A percentile compares a stretch with the other conserved stretches of the same genome.
phyloP scores from a whole-genome alignment of 2,888 invertebrate genomes.

The Chesias legatella region DNA sequence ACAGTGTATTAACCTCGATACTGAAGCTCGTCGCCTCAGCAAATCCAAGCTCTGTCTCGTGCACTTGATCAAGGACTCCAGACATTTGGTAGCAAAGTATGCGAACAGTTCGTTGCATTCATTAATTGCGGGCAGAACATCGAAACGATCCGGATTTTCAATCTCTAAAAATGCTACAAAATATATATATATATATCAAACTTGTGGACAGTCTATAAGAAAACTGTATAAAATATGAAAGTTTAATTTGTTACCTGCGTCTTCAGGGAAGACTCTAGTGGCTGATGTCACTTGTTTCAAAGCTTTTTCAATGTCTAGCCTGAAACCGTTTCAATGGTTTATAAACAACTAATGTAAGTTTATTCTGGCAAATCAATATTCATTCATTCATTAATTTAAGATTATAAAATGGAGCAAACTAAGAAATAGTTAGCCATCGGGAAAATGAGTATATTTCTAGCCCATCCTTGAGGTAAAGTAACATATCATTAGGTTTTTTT shows the following conservation, averaged over 20 bases:
- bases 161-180: conserved; percentile 82
- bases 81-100: conserved; percentile 87
- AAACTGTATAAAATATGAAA: neutral
- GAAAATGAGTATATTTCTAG: too few relatives aligned
- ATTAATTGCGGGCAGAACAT: conserved; percentile 81
- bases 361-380: too few relatives aligned
- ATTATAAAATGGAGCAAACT: too few relatives aligned
- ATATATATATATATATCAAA: neutral
- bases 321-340: conserved; percentile 22
- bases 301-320: conserved; percentile 82
- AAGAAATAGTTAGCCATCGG: too few relatives aligned
- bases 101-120: conserved; percentile 91
- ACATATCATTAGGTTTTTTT: too few relatives aligned
- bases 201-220: neutral
- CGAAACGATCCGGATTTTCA: conserved; percentile 80
- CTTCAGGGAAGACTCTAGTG: conserved; percentile 77
- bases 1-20: too few relatives aligned
- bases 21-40: conserved; percentile 82
- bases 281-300: conserved; percentile 81
- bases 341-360: too few relatives aligned
- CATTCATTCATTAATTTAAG: too few relatives aligned
- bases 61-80: conserved; percentile 86
- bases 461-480: too few relatives aligned
- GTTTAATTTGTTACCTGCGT: conserved; percentile 68
- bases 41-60: conserved; percentile 87